Evolutionary conservation across 1,140 invertebrate genomes (phyloP).

Genomic region (Lordiphosa stackelbergi): DNA sequence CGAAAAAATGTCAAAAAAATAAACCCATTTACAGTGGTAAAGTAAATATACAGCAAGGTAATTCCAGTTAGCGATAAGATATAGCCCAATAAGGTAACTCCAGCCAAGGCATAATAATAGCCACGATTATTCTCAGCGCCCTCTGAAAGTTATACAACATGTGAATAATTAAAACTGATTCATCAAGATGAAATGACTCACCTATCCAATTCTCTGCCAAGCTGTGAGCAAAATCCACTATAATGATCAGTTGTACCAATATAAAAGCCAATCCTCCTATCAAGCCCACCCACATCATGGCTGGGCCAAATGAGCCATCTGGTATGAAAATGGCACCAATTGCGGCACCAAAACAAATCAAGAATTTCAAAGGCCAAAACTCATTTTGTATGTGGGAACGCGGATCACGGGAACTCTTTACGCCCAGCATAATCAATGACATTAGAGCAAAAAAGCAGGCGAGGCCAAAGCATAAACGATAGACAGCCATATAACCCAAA

Average conservation of each 20-base stretch:
- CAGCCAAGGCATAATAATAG: conserved; percentile 94
- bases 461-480: conserved; percentile 94
- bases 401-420: conserved; percentile 94
- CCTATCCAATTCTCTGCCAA: conserved; percentile 97
- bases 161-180: conserved; percentile 9
- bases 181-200: conserved; percentile 62
- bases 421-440: conserved; percentile 95
- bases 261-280: conserved; percentile 98
- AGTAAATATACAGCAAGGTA: conserved; percentile 93
- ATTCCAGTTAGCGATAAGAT: conserved; percentile 87
- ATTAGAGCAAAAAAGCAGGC: conserved; percentile 96
- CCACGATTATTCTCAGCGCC: conserved; percentile 90
- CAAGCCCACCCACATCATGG: conserved; percentile 99
- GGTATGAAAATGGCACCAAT: conserved; percentile 99
- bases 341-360: conserved; percentile 94
- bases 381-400: conserved; percentile 98
- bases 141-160: conserved; percentile 79
- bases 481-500: conserved; percentile 85
- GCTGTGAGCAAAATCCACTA: conserved; percentile 98
- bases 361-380: conserved; percentile 98
- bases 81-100: conserved; percentile 91
- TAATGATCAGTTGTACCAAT: conserved; percentile 95
- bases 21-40: conserved; percentile 84
- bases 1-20: conserved; percentile 1
- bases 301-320: conserved; percentile 87